Percentiles rank a stretch among this genome's conserved stretches.
Evolutionary conservation across 2,888 invertebrate genomes (phyloP).

Genomic region (Dicranocentrus wangi): DNA sequence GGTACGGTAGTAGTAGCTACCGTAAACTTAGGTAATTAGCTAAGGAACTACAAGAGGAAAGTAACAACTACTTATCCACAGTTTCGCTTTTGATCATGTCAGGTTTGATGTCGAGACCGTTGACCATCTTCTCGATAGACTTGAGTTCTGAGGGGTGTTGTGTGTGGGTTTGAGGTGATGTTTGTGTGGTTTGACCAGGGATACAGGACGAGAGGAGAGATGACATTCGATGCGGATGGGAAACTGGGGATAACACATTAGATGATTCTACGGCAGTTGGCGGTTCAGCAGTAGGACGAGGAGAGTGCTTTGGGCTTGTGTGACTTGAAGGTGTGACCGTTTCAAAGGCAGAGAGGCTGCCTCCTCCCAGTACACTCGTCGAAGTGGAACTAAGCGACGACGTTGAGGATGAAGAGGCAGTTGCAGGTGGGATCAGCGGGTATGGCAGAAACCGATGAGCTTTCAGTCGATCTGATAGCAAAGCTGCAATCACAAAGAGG

Average conservation of each 20-base stretch:
- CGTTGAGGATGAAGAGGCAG: constrained; percentile 74
- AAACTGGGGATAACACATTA: constrained; percentile 64
- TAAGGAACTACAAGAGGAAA: constrained; percentile 55
- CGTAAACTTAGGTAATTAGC: constrained; percentile 32
- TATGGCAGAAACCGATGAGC: constrained; percentile 92
- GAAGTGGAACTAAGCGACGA: constrained; percentile 73
- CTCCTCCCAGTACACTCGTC: constrained; percentile 76
- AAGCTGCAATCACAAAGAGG: constrained; percentile 73
- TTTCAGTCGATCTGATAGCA: constrained; percentile 76
- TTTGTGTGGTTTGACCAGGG: constrained; percentile 74
- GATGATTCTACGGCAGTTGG: constrained; percentile 73
- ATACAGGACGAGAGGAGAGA: constrained; percentile 74
- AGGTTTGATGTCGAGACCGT: constrained; percentile 89
- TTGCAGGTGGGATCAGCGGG: constrained; percentile 80
- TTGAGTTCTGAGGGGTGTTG: constrained; percentile 84
- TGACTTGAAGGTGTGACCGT: constrained; percentile 86
- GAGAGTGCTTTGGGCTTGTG: constrained; percentile 76
- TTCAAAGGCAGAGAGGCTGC: constrained; percentile 88
- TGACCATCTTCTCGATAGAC: constrained; percentile 98
- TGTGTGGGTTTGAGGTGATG: constrained; percentile 71
- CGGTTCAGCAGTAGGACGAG: constrained; percentile 73
- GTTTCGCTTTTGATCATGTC: constrained; percentile 72
- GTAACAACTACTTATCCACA: constrained; percentile 71
- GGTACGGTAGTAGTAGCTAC: constrained; percentile 5
- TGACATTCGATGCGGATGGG: constrained; percentile 74